Conservation (phyloP, 92 coral and sea anemone genomes). For the Parazoanthus atlanticus region DNA sequence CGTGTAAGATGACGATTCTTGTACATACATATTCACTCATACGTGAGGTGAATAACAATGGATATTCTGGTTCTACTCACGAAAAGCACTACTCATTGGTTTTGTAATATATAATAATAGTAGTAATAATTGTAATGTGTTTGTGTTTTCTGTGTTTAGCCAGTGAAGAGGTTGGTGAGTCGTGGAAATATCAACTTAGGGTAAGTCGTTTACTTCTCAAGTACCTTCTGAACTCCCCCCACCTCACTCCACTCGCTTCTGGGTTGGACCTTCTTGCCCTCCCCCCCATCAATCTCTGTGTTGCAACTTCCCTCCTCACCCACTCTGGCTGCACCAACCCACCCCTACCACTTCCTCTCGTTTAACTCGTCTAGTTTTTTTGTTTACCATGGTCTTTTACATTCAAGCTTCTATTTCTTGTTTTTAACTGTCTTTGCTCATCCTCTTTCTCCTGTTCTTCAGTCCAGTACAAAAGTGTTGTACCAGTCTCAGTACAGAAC, state of each 20-base stretch:
- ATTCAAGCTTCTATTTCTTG: no score
- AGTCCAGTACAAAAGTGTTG: slow-evolving; percentile 1
- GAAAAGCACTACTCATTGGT: not conserved
- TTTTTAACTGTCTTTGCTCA: not conserved
- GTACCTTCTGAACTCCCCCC: not conserved
- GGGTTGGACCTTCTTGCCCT: not conserved
- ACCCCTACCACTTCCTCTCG: no score
- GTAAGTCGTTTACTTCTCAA: slow-evolving; percentile 41
- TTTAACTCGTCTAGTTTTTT: no score
- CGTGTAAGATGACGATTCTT: not conserved
- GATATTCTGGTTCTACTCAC: no score
- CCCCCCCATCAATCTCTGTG: not conserved
- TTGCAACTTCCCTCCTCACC: not conserved
- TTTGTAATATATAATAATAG: no score
- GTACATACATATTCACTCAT: not conserved
- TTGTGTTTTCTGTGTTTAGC: slow-evolving; percentile 52
- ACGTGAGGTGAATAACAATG: no score
- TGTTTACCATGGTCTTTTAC: no score
- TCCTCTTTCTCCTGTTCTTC: not conserved
- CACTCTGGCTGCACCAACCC: not conserved
- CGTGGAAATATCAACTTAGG: slow-evolving; percentile 93
- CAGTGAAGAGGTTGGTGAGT: slow-evolving; percentile 92
- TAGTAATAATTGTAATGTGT: not conserved
- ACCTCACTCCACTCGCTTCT: not conserved
- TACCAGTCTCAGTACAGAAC: no score